Evolutionary conservation across 2,888 invertebrate species (phyloP).

Genomic region (Schizaphis graminum): DNA sequence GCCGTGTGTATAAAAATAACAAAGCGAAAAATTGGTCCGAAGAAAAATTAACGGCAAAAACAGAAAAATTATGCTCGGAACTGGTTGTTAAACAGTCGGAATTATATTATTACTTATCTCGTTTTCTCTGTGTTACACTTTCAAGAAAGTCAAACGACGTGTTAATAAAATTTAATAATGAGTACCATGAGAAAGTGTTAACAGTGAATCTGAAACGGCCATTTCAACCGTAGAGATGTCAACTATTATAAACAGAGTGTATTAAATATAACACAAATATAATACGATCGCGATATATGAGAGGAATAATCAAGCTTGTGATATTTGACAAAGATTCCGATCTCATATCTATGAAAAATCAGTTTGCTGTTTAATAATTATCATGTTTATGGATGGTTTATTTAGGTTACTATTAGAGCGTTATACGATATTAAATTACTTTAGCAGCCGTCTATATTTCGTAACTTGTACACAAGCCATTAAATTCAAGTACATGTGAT

Average conservation of each 20-base stretch:
- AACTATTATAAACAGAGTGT: not conserved
- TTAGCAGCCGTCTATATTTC: not conserved
- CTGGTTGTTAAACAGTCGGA: not conserved
- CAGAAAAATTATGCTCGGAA: conserved; percentile 13
- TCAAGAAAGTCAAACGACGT: conserved; percentile 45
- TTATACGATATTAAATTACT: not conserved
- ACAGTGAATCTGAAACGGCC: not conserved
- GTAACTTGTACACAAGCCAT: not conserved
- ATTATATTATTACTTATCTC: conserved; percentile 7
- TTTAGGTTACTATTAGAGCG: not conserved
- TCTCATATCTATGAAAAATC: not conserved
- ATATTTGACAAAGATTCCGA: not conserved
- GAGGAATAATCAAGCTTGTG: not conserved
- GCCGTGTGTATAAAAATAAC: not conserved
- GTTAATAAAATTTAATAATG: conserved; percentile 24
- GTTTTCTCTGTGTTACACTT: conserved; percentile 37
- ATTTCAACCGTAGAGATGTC: not conserved
- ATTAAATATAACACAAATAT: not conserved
- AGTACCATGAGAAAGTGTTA: conserved; percentile 36
- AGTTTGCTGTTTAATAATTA: not conserved
- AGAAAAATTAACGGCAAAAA: conserved; percentile 7
- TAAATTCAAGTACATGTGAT: not conserved
- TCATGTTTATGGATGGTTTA: not conserved
- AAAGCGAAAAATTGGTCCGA: conserved; percentile 20
- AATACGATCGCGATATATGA: not conserved